These are phyloP conservation scores for Manacus vitellinus DNA, from an alignment of 2,113 vertebrate species.

Conservation along the genomic window DNA sequence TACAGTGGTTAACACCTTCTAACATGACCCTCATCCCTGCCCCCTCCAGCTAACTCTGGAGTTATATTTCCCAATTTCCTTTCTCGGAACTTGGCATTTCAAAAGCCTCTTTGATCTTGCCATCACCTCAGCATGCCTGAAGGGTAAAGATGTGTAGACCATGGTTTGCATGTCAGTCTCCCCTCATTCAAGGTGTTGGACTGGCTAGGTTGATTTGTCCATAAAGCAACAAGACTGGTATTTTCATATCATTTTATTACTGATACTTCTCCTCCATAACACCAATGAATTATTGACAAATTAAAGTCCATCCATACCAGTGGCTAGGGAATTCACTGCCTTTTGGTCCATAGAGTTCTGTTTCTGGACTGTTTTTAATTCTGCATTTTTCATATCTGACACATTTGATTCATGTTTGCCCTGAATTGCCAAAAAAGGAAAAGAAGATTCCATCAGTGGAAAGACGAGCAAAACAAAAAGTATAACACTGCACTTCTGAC, in stretches of 20 bases:
- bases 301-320: not conserved
- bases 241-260: not conserved
- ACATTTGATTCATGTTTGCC: not conserved
- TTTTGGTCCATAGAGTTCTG: not conserved
- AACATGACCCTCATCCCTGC: constrained; percentile 61
- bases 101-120: constrained; percentile 69
- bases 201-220: not conserved
- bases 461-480: not conserved
- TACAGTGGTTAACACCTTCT: constrained; percentile 70
- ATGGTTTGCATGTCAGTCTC: constrained; percentile 46
- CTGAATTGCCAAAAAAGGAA: not conserved
- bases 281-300: not conserved
- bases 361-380: not conserved
- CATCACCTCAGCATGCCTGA: constrained; percentile 54
- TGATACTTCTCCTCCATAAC: not conserved
- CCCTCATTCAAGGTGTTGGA: constrained; percentile 58
- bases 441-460: not conserved
- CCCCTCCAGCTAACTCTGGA: constrained; percentile 62
- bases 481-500: not conserved
- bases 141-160: constrained; percentile 61
- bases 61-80: constrained; percentile 71
- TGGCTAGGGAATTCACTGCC: not conserved
- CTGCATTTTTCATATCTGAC: not conserved
- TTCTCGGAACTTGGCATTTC: constrained; percentile 69
- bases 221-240: not conserved